Percentiles rank a stretch among this genome's conserved stretches.
phyloP scores from a whole-genome alignment of 2,113 vertebrate species.

The Ammospiza nelsoni region DNA sequence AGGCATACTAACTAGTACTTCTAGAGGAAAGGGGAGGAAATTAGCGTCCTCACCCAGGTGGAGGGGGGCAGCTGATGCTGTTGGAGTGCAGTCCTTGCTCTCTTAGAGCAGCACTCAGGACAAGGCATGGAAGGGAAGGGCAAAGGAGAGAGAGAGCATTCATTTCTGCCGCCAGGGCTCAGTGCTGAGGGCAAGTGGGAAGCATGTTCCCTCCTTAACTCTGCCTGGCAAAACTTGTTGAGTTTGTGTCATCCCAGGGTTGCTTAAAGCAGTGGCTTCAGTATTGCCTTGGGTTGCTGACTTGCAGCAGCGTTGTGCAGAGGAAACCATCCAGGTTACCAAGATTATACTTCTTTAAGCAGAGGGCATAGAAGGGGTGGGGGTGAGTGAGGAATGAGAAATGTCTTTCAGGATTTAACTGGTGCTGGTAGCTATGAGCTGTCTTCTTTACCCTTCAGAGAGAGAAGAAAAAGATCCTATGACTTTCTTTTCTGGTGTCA shows the following conservation, averaged over 20 bases:
- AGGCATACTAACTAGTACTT: neutral
- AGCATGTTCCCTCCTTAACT: neutral
- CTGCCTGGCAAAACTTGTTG: neutral
- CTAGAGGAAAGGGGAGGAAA: neutral
- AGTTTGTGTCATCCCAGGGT: neutral
- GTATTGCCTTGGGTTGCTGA: neutral
- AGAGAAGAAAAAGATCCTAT: neutral
- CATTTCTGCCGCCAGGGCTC: neutral
- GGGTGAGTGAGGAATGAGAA: neutral
- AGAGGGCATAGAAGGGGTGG: neutral
- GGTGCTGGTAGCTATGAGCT: neutral
- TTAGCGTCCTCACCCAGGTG: no score
- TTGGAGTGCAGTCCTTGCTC: neutral
- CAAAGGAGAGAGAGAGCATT: neutral
- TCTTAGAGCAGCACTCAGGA: neutral
- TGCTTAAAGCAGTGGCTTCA: neutral
- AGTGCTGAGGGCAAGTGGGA: neutral
- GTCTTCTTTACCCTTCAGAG: neutral
- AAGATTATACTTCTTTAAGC: neutral
- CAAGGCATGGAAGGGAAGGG: neutral
- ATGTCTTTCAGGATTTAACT: neutral
- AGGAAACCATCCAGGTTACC: neutral
- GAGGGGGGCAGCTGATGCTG: rapidly evolving
- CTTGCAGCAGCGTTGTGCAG: neutral
- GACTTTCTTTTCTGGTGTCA: neutral